Evolutionary conservation across 2,113 vertebrate species (phyloP).

Genomic region (Trinectes maculatus): DNA sequence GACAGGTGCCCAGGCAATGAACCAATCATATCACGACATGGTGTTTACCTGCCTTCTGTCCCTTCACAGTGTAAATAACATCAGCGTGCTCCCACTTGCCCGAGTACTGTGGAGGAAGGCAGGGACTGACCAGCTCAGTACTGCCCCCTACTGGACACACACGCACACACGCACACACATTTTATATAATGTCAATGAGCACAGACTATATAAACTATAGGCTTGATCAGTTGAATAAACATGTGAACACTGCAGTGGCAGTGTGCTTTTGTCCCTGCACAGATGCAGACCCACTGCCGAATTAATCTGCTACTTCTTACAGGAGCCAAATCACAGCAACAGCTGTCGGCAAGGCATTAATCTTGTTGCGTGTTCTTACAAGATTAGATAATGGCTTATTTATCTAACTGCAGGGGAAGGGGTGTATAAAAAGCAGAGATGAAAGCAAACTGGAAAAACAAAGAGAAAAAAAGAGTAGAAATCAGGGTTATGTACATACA

Average conservation of each 20-base stretch:
- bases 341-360: conserved; percentile 81
- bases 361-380: conserved; percentile 79
- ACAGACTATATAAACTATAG: no score
- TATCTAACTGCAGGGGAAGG: conserved; percentile 38
- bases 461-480: conserved; percentile 26
- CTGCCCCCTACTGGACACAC: conserved; percentile 80
- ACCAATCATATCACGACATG: neutral
- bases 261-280: no score
- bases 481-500: conserved; percentile 43
- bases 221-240: neutral
- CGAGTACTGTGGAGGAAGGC: conserved; percentile 85
- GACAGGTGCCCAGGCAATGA: neutral
- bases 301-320: conserved; percentile 59
- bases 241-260: no score
- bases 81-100: conserved; percentile 90
- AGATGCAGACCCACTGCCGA: no score
- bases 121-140: conserved; percentile 88
- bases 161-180: neutral
- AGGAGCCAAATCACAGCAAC: conserved; percentile 69
- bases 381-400: conserved; percentile 85
- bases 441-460: conserved; percentile 60
- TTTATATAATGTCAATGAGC: no score
- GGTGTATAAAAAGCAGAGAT: conserved; percentile 58
- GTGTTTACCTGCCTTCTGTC: conserved; percentile 88
- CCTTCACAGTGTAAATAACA: conserved; percentile 86